A percentile compares a stretch with the other conserved stretches of the same genome.
phyloP scores from a whole-genome alignment of 1,140 invertebrate genomes.

The Sogatella furcifera region DNA sequence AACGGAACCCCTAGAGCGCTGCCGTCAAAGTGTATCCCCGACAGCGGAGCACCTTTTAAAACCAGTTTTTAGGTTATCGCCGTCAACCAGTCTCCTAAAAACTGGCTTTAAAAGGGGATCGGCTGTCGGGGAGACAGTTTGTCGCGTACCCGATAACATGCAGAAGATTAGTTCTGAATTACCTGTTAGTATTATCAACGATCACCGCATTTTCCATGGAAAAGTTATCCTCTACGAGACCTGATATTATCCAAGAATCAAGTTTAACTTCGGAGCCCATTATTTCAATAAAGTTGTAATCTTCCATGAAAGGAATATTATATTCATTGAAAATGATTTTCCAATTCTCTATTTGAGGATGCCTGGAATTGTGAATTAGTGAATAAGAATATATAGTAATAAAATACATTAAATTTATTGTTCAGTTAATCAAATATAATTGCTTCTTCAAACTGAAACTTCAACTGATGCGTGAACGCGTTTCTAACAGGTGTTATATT shows the following conservation, averaged over 20 bases:
- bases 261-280: constrained; percentile 77
- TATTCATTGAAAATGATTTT: constrained; percentile 47
- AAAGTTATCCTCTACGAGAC: constrained; percentile 76
- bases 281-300: constrained; percentile 59
- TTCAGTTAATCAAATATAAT: too few relatives aligned
- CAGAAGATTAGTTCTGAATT: background rate
- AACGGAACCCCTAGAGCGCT: too few relatives aligned
- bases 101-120: too few relatives aligned
- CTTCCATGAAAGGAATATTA: constrained; percentile 63
- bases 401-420: too few relatives aligned
- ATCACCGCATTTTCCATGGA: constrained; percentile 89
- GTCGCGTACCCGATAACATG: background rate
- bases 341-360: constrained; percentile 49
- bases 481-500: too few relatives aligned
- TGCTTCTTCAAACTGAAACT: too few relatives aligned
- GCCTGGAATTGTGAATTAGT: constrained; percentile 2
- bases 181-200: constrained; percentile 38
- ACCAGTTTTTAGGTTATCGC: too few relatives aligned
- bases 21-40: too few relatives aligned
- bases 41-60: too few relatives aligned
- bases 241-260: constrained; percentile 79
- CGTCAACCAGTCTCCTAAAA: too few relatives aligned
- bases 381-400: background rate
- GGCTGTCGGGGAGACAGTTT: too few relatives aligned
- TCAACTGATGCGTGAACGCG: too few relatives aligned